Percentiles rank a stretch among this genome's conserved stretches.
Conservation (phyloP, 2,797 vertebrate species). For the Morelia viridis region DNA sequence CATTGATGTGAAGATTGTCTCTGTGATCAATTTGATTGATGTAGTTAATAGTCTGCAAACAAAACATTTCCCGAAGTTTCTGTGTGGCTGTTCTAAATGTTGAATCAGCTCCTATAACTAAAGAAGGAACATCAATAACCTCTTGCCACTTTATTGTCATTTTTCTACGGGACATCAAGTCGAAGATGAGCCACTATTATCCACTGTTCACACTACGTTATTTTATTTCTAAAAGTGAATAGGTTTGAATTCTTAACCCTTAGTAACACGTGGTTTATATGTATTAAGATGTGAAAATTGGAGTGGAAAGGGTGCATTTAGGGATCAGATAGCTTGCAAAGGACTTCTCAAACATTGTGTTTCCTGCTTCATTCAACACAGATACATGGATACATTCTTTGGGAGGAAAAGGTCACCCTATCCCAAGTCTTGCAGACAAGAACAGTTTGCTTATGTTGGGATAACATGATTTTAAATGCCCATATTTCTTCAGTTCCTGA, state of each 20-base stretch:
- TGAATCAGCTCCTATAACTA: not conserved
- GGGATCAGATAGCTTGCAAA: not conserved
- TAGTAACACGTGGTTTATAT: no score
- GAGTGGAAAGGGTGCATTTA: not conserved
- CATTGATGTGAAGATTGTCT: not conserved
- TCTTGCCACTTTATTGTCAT: not conserved
- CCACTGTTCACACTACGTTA: not conserved
- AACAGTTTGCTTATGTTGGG: not conserved
- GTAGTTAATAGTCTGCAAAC: not conserved
- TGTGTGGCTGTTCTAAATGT: not conserved
- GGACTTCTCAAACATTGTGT: not conserved
- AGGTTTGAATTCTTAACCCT: not conserved
- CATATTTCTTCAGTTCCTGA: not conserved
- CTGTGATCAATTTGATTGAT: not conserved
- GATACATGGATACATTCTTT: not conserved
- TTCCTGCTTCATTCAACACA: not conserved
- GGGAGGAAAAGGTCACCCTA: not conserved
- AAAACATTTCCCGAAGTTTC: not conserved
- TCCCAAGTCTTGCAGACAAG: not conserved
- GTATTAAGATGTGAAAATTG: no score
- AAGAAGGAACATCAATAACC: not conserved
- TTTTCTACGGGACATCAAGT: not conserved
- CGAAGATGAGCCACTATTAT: not conserved
- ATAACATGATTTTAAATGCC: not conserved
- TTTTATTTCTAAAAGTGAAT: not conserved